These are phyloP conservation scores for Malurus elegans DNA, from an alignment of 2,113 vertebrate species.

Conservation along the genomic window DNA sequence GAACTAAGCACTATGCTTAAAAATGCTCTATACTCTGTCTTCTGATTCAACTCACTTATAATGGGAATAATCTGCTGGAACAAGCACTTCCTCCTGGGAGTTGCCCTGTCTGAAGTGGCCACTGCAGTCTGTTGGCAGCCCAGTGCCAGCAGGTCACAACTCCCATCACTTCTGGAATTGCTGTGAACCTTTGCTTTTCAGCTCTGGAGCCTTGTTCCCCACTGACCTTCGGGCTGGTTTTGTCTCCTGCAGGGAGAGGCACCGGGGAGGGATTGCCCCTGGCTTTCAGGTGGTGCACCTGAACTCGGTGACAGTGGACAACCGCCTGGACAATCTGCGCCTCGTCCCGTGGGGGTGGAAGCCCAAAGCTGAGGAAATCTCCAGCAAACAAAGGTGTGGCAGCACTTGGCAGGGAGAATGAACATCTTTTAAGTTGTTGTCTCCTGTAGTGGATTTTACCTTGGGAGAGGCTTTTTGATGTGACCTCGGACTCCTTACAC, in stretches of 20 bases:
- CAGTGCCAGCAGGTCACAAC: neutral
- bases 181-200: neutral
- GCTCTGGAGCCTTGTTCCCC: neutral
- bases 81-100: neutral
- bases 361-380: conserved; percentile 91
- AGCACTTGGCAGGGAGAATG: neutral
- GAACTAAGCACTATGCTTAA: neutral
- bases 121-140: neutral
- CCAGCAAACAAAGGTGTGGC: conserved; percentile 92
- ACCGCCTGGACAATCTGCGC: conserved; percentile 93
- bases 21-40: neutral
- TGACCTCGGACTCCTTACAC: fast-evolving
- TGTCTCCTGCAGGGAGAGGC: conserved; percentile 85
- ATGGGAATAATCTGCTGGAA: neutral
- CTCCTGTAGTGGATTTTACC: neutral
- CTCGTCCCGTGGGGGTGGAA: conserved; percentile 92
- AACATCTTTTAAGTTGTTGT: neutral
- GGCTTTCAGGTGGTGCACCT: conserved; percentile 97
- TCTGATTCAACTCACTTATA: neutral
- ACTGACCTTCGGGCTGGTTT: neutral
- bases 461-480: neutral
- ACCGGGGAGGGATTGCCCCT: conserved; percentile 92
- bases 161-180: fast-evolving
- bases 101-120: neutral
- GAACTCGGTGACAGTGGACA: conserved; percentile 96